Percentiles rank a stretch among this genome's conserved stretches.
Conservation (phyloP, 2,888 invertebrate species). For the Drosophila acutilabella region DNA sequence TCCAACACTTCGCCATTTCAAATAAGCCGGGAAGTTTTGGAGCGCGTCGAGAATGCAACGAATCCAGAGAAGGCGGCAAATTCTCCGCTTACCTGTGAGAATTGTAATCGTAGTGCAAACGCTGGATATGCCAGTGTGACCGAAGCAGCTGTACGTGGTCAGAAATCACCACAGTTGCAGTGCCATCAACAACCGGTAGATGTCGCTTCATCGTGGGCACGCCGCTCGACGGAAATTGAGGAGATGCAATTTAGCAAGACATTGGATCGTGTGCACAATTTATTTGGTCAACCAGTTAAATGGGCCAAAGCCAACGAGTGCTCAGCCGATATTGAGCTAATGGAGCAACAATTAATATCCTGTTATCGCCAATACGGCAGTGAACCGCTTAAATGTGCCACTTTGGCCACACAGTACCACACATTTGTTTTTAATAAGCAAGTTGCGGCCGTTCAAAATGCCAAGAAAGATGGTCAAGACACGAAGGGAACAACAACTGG, state of each 20-base stretch:
- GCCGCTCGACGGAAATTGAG: conserved; percentile 56
- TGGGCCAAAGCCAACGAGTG: conserved; percentile 54
- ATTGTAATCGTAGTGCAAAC: conserved; percentile 18
- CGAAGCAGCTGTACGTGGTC: not conserved
- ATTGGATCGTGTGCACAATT: conserved; percentile 54
- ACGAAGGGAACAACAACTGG: conserved; percentile 1
- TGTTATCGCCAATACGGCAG: conserved; percentile 55
- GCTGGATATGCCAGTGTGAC: not conserved
- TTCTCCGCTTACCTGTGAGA: conserved; percentile 18
- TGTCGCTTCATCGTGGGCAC: conserved; percentile 34
- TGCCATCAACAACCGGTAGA: conserved; percentile 12
- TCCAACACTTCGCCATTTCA: conserved; percentile 52
- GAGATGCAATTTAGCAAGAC: conserved; percentile 58
- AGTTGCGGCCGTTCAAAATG: conserved; percentile 26
- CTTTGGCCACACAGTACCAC: conserved; percentile 63
- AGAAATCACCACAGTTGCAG: not conserved
- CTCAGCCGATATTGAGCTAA: conserved; percentile 43
- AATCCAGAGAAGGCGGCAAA: not conserved
- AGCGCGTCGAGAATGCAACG: conserved; percentile 53
- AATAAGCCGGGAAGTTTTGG: conserved; percentile 58
- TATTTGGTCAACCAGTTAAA: conserved; percentile 50
- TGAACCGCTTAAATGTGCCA: conserved; percentile 59
- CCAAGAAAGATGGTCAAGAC: conserved; percentile 20
- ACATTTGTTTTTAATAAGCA: conserved; percentile 62
- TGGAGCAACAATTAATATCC: conserved; percentile 52